Conservation (phyloP, 2,888 invertebrate species). For the Buathra laborator region DNA sequence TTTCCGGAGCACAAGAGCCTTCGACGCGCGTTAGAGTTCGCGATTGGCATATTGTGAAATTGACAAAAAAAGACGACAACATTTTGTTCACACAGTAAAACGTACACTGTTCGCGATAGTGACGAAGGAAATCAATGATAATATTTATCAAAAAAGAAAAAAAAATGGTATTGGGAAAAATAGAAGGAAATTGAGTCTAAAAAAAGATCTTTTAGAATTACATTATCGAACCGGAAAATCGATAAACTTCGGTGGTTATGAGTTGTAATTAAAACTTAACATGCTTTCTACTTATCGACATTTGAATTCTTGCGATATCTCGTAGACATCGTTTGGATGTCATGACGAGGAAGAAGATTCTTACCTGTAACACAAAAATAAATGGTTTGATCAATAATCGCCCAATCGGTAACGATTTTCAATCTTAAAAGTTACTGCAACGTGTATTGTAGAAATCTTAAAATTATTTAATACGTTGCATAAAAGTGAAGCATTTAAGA, state of each 20-base stretch:
- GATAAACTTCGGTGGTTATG: background rate
- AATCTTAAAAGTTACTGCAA: no score
- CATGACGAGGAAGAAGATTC: slow-evolving; percentile 6
- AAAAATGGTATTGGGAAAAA: background rate
- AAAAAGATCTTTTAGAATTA: no score
- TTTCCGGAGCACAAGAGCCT: slow-evolving; percentile 42
- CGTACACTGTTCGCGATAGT: background rate
- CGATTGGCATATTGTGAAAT: slow-evolving; percentile 50
- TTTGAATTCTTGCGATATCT: background rate
- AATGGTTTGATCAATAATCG: background rate
- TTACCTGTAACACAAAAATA: slow-evolving; percentile 42
- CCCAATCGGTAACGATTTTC: background rate
- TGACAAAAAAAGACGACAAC: slow-evolving; percentile 28
- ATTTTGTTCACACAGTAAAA: background rate
- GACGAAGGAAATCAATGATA: background rate
- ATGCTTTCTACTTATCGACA: slow-evolving; percentile 22
- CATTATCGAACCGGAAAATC: background rate
- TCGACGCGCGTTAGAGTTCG: slow-evolving; percentile 27
- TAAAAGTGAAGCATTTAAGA: background rate
- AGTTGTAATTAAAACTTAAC: background rate
- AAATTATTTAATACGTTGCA: no score
- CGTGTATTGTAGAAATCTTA: no score
- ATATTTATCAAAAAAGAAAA: background rate
- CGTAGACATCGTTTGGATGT: background rate
- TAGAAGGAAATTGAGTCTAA: background rate